These are phyloP conservation scores for Caenorhabditis brenneri DNA, from an alignment of 1,140 invertebrate species.

Conservation along the genomic window DNA sequence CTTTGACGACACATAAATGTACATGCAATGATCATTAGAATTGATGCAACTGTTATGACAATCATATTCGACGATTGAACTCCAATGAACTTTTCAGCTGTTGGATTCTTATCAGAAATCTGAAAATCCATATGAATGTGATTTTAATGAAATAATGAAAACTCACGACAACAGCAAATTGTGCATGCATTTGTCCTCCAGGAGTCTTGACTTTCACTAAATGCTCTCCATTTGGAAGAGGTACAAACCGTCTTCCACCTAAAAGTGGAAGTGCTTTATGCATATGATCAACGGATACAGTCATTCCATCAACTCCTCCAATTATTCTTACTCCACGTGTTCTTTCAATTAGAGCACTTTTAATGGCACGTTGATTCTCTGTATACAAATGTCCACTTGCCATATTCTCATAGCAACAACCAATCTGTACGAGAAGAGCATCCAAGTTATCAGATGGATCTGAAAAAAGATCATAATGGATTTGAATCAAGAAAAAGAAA, in stretches of 20 bases:
- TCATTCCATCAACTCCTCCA: constrained; percentile 29
- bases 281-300: neutral
- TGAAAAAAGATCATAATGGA: neutral
- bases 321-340: neutral
- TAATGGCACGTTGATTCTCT: constrained; percentile 63
- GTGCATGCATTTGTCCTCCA: constrained; percentile 15
- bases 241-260: constrained; percentile 41
- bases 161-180: constrained; percentile 32
- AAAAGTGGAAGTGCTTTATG: constrained; percentile 22
- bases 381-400: constrained; percentile 64
- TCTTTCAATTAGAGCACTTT: constrained; percentile 56
- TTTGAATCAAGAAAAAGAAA: neutral
- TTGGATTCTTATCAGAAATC: constrained; percentile 18
- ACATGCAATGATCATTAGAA: constrained; percentile 2
- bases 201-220: neutral
- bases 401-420: constrained; percentile 67
- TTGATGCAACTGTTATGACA: constrained; percentile 1
- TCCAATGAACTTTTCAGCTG: neutral
- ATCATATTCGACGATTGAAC: constrained; percentile 28
- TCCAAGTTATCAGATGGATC: constrained; percentile 50
- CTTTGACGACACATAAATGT: constrained; percentile 46
- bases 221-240: constrained; percentile 33
- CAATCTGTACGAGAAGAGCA: constrained; percentile 63
- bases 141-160: neutral
- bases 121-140: neutral